A percentile compares a stretch with the other conserved stretches of the same genome.
Evolutionary conservation across 2,113 vertebrate species (phyloP).

Genomic region (Aldabrachelys gigantea): DNA sequence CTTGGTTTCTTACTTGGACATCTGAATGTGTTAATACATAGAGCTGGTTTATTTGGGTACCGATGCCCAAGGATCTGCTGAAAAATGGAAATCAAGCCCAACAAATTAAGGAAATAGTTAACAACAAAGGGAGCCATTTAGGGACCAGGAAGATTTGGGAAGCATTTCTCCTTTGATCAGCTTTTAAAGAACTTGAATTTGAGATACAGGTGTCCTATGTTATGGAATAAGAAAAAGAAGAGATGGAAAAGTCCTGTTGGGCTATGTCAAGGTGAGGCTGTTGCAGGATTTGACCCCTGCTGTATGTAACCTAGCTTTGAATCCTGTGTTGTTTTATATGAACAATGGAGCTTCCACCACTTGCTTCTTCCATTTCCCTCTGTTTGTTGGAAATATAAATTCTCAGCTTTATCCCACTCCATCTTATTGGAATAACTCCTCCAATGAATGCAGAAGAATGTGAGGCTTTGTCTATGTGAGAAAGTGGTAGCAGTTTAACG

Average conservation of each 20-base stretch:
- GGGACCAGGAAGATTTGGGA: not conserved
- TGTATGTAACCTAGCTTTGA: not conserved
- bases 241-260: not conserved
- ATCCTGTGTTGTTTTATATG: not conserved
- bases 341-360: not conserved
- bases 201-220: not conserved
- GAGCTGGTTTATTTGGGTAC: not conserved
- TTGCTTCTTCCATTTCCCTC: not conserved
- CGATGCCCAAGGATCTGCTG: not conserved
- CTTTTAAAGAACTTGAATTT: not conserved
- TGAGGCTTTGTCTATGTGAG: not conserved
- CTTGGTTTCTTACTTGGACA: not conserved
- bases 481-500: not conserved
- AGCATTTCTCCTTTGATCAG: not conserved
- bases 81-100: not conserved
- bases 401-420: not conserved
- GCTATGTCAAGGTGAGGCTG: not conserved
- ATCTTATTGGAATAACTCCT: not conserved
- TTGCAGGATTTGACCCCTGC: not conserved
- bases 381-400: not conserved
- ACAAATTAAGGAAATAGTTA: not conserved
- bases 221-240: not conserved
- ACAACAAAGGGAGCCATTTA: not conserved
- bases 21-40: no score
- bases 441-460: not conserved